Base-by-base conservation (phyloP, 2,113 vertebrate species). In the Piaya cayana region DNA sequence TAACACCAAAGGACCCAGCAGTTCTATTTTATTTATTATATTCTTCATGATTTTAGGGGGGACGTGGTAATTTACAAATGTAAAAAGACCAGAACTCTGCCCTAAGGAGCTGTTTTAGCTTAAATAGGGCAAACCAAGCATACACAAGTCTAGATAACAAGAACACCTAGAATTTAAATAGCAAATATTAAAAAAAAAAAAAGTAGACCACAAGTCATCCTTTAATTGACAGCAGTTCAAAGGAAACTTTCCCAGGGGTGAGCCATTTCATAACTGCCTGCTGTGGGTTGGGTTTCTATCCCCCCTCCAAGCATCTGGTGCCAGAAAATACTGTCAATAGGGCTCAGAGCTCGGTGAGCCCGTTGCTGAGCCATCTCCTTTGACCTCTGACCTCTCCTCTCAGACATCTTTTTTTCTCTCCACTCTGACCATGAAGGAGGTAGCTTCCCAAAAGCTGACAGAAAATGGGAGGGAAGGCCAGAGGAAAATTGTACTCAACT, bases 221-320 rank as follows among this genome's bases (percentile, higher is more conserved):
- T 89, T 88, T 94, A 89, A 95, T 88, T 94, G 91, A 95, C 77
- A 89, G 86, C 58, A 85, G 91, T 93, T 96, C 93, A 96, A 87
- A 95, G 78, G 63, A 89, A 94, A 63, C 22, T 85, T 95, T 90
- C 82, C 89, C 84, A 45, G 55, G 86, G 81, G 55, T 59, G 63
- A 91, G 20, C 9, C 56, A 77, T 90, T 93, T 89, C 87, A 30
- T 34, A 80, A 82, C 20, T 5, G 25, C 53, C 77, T 93, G 74
- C 77, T 93, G 58, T 49, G 62, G 62, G 78, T 72, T 49, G 62
- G 62, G 78, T 72, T 93, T 79, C 74, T 93, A 49, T 27, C 37
- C 15, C 26, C 25, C 64, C 60, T 39, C 0, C 0, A 55, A 93
- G 81, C 52, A 64, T 55, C 64, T n/a, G 62, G 58, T 60, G 78